Base-by-base conservation (phyloP, 2,113 vertebrate genomes). In the Hypocryptadius cinnamomeus region DNA sequence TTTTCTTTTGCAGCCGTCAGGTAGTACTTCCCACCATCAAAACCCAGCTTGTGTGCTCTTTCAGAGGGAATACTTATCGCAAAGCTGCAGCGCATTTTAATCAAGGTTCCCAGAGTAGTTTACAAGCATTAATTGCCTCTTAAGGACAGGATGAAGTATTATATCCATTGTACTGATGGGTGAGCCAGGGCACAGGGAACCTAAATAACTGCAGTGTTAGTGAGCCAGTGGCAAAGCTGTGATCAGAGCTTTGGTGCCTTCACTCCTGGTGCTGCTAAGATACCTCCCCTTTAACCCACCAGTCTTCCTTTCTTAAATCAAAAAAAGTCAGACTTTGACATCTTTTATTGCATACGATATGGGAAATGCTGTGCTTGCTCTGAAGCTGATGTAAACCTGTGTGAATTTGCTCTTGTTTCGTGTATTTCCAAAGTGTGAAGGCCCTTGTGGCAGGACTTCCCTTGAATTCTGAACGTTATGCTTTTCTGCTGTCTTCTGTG, bases 121-220 rank as follows among this genome's bases (percentile, higher is more conserved):
- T 93, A 89, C 85, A 93, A 92, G 79, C 79, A 91, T 79, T 94
- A 94, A 94, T 95, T 95, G 87, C 89, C 95, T 85, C 89, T 94
- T 94, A 91, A 85, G 82, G 91, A 95, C 93, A 92, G 93, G 89
- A 93, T 95, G 95, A 96, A 94, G 89, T 92, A 89, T 96, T 96
- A 87, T 92, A 88, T 71, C 94, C 87, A 87, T 96, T 94, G 94
- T 95, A 89, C 91, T 91, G 87, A 83, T 11, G 56, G 50, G 81
- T 92, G 93, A 96, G 85, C 89, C 74, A 70, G 93, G 94, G 79
- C 91, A 80, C 31, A 42, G 66, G 60, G 82, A 87, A 87, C 87
- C 93, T 92, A 77, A 95, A 80, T 93, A 82, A 93, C 73, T 93
- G 73, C 80, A 76, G 69, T 73, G 81, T 92, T 79, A 65, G 24